Conservation (phyloP, 2,888 invertebrate genomes). For the Lamellibrachia columna region DNA sequence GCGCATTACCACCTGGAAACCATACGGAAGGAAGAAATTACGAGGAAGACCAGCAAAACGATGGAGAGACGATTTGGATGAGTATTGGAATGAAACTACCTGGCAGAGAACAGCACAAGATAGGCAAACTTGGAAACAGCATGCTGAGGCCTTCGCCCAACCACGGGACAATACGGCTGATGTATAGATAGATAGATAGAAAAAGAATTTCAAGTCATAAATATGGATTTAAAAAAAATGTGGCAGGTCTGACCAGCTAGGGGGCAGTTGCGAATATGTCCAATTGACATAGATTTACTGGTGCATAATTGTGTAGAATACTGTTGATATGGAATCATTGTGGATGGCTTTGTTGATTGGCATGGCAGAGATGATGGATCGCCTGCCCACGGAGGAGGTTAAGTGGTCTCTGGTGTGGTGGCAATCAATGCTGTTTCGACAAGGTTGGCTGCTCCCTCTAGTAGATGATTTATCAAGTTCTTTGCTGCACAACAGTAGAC, state of each 20-base stretch:
- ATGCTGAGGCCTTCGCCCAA: too few relatives aligned
- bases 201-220: too few relatives aligned
- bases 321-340: neutral
- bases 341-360: neutral
- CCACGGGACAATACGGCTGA: too few relatives aligned
- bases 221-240: too few relatives aligned
- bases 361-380: neutral
- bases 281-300: neutral
- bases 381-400: neutral
- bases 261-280: neutral
- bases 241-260: neutral
- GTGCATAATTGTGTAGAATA: neutral
- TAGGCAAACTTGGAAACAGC: too few relatives aligned
- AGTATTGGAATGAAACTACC: too few relatives aligned
- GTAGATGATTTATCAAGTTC: conserved; percentile 3
- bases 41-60: too few relatives aligned
- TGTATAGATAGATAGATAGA: too few relatives aligned
- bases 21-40: too few relatives aligned
- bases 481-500: neutral
- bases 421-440: conserved; percentile 3
- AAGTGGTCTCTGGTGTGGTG: neutral
- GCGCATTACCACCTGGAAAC: too few relatives aligned
- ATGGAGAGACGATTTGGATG: too few relatives aligned
- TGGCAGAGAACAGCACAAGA: too few relatives aligned
- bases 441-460: conserved; percentile 1